These are phyloP conservation scores for Athene noctua DNA, from an alignment of 2,113 vertebrate genomes.

Conservation along the genomic window DNA sequence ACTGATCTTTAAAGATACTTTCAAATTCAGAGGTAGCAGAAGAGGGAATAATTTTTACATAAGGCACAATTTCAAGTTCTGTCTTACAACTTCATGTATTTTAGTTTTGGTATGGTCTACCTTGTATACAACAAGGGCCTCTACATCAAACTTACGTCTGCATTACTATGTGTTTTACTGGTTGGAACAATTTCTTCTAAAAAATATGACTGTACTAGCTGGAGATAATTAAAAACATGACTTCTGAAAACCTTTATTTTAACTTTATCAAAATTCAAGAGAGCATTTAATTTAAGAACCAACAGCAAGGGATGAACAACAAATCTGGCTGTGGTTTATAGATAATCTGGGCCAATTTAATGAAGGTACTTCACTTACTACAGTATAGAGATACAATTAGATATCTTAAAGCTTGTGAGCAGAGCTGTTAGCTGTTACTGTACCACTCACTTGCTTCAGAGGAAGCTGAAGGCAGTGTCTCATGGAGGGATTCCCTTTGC, in stretches of 20 bases:
- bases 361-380: background rate
- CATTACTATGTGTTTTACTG: background rate
- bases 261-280: background rate
- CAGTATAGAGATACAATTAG: background rate
- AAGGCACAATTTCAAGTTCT: background rate
- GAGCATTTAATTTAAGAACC: background rate
- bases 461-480: background rate
- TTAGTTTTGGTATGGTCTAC: background rate
- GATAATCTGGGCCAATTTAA: background rate
- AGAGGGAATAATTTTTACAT: background rate
- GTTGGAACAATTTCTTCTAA: background rate
- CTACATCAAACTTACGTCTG: background rate
- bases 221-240: background rate
- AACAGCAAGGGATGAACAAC: background rate
- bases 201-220: background rate
- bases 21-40: background rate
- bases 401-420: background rate
- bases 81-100: background rate
- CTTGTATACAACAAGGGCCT: background rate
- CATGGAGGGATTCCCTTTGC: background rate
- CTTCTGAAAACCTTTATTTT: background rate
- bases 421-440: background rate
- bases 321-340: background rate
- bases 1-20: background rate
- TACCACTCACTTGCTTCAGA: accelerated